Evolutionary conservation across 2,888 invertebrate genomes (phyloP).

Genomic region (Harpalus rubripes): DNA sequence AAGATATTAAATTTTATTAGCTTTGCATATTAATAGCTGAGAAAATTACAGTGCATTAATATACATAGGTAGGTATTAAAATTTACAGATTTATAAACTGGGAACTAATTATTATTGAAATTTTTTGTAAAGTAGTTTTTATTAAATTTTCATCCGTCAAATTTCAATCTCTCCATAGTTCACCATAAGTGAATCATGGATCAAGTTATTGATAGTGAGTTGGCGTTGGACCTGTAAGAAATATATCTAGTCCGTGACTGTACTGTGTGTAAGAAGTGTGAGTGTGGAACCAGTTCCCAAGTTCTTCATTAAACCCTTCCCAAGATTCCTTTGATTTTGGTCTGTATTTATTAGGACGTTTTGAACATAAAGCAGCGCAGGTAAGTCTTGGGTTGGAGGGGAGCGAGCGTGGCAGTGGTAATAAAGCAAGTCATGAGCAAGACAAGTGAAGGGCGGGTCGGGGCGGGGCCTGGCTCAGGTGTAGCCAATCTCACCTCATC

Average conservation of each 20-base stretch:
- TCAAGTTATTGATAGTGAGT: too few relatives aligned
- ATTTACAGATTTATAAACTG: too few relatives aligned
- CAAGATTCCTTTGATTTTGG: conserved; percentile 64
- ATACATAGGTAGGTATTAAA: too few relatives aligned
- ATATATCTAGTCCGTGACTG: too few relatives aligned
- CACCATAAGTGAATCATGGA: too few relatives aligned
- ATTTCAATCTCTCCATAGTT: too few relatives aligned
- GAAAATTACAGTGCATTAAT: too few relatives aligned
- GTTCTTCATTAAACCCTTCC: conserved; percentile 65
- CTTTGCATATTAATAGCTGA: too few relatives aligned
- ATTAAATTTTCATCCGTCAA: too few relatives aligned
- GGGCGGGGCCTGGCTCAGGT: conserved; percentile 76
- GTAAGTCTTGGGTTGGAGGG: conserved; percentile 19
- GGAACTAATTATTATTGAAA: too few relatives aligned
- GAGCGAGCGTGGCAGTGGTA: conserved; percentile 73
- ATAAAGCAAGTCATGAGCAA: conserved; percentile 77
- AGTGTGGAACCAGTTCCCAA: conserved; percentile 51
- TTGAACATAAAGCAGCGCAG: conserved; percentile 48
- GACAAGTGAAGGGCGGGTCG: conserved; percentile 75
- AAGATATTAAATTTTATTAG: too few relatives aligned
- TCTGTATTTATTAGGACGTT: conserved; percentile 60
- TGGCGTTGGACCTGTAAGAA: neutral
- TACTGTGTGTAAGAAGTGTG: neutral
- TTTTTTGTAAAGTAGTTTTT: too few relatives aligned
- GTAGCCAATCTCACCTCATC: conserved; percentile 78